Conservation (phyloP, 2,797 vertebrate species). For the Poeciliopsis paucimaculata region DNA sequence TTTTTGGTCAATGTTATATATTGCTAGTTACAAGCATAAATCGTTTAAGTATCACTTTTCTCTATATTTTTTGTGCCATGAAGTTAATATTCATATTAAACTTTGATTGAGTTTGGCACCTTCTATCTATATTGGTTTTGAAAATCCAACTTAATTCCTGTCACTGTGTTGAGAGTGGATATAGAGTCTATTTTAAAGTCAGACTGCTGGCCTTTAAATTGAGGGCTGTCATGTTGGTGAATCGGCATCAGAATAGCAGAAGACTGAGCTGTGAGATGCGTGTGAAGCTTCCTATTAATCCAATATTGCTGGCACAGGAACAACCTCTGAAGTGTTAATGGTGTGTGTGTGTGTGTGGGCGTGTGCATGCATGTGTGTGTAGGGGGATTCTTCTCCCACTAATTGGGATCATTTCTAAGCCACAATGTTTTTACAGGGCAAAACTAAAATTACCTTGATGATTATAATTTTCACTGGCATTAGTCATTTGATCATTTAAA, state of each 20-base stretch:
- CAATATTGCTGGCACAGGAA: constrained; percentile 53
- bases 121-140: background rate
- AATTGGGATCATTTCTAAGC: constrained; percentile 57
- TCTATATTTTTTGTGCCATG: background rate
- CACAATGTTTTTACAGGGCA: constrained; percentile 39
- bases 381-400: constrained; percentile 52
- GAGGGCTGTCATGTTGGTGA: constrained; percentile 13
- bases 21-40: background rate
- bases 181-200: constrained; percentile 23
- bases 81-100: background rate
- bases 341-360: constrained; percentile 34
- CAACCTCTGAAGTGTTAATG: constrained; percentile 60
- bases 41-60: background rate
- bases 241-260: constrained; percentile 32
- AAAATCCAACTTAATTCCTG: constrained; percentile 7
- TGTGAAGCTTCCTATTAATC: constrained; percentile 67
- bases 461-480: constrained; percentile 43
- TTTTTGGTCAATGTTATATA: background rate
- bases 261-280: constrained; percentile 28
- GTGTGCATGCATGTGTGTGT: constrained; percentile 34
- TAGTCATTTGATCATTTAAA: constrained; percentile 53
- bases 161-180: background rate
- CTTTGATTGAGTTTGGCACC: background rate
- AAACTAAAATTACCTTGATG: constrained; percentile 61
- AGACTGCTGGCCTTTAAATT: constrained; percentile 10